Conservation (phyloP, 2,888 invertebrate genomes). For the Tenthredo mesomela region DNA sequence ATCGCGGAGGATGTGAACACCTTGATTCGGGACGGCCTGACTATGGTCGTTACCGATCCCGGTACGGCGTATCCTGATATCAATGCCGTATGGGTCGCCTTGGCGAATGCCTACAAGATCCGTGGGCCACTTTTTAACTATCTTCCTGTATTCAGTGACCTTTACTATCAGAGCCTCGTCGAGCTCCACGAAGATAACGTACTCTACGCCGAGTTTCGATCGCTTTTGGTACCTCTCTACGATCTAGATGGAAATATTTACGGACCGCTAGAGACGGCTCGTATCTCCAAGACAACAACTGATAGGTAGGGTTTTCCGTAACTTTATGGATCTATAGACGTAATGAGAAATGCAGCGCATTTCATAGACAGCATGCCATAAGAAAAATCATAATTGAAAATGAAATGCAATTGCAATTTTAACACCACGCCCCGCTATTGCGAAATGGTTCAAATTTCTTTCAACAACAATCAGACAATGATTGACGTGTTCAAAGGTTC, state of each 20-base stretch:
- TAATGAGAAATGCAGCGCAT: not conserved
- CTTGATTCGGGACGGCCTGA: slow-evolving; percentile 80
- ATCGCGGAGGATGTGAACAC: slow-evolving; percentile 78
- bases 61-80: slow-evolving; percentile 79
- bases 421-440: no score
- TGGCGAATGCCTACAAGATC: slow-evolving; percentile 80
- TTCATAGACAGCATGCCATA: no score
- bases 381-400: no score
- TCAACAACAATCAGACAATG: not conserved
- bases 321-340: not conserved
- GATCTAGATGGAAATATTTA: slow-evolving; percentile 83
- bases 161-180: slow-evolving; percentile 83
- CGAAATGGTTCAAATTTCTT: not conserved
- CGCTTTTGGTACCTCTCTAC: slow-evolving; percentile 83
- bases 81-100: slow-evolving; percentile 82
- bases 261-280: slow-evolving; percentile 80
- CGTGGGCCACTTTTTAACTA: slow-evolving; percentile 81
- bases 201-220: slow-evolving; percentile 85
- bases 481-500: slow-evolving; percentile 76
- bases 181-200: slow-evolving; percentile 85
- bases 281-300: slow-evolving; percentile 81
- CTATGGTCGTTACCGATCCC: slow-evolving; percentile 80
- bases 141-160: slow-evolving; percentile 83
- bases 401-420: no score
- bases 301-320: slow-evolving; percentile 68